Conservation (phyloP, 2,797 vertebrate genomes). For the Pristis pectinata region DNA sequence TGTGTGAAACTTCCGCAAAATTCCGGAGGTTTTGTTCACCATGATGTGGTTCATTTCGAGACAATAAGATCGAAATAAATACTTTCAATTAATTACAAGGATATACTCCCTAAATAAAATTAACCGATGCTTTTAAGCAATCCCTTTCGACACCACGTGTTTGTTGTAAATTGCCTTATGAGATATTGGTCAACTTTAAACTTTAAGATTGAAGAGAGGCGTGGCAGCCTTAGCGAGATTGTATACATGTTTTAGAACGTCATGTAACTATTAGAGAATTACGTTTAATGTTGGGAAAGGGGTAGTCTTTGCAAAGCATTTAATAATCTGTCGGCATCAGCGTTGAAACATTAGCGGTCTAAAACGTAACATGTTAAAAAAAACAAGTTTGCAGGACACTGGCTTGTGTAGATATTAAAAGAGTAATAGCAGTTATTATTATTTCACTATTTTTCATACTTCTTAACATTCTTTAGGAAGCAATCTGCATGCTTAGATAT, state of each 20-base stretch:
- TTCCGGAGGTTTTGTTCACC: background rate
- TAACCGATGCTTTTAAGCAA: background rate
- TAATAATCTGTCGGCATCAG: background rate
- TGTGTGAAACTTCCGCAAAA: background rate
- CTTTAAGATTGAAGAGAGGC: background rate
- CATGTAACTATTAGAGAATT: background rate
- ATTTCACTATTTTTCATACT: background rate
- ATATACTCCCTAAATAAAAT: background rate
- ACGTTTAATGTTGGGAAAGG: background rate
- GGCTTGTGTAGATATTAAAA: background rate
- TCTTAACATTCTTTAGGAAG: background rate
- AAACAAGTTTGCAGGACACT: background rate
- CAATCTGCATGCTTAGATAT: background rate
- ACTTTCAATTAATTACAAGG: background rate
- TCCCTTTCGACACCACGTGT: too few species aligned
- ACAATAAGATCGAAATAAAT: conserved; percentile 19
- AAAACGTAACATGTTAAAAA: too few species aligned
- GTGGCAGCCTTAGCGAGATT: background rate
- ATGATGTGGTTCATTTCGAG: background rate
- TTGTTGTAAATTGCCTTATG: too few species aligned
- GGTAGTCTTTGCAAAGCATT: background rate
- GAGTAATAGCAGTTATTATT: background rate
- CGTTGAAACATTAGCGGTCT: background rate
- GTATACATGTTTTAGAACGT: background rate
- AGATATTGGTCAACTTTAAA: background rate